Percentiles rank a stretch among this genome's conserved stretches.
Evolutionary conservation across 2,113 vertebrate species (phyloP).

Genomic region (Calonectris borealis): DNA sequence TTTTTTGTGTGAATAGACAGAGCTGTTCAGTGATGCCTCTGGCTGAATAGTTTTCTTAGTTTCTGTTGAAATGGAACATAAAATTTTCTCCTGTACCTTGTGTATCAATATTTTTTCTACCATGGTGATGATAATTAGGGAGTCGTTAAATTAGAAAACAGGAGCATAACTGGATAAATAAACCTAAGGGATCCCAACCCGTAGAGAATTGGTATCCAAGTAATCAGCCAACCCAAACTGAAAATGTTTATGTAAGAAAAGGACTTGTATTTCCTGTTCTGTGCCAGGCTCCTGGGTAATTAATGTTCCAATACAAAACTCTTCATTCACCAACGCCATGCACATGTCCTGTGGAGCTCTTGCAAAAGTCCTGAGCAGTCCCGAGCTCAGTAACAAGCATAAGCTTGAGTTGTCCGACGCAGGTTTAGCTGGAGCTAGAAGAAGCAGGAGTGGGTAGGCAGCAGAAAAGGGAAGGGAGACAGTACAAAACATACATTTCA

Average conservation of each 20-base stretch:
- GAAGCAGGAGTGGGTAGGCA: not conserved
- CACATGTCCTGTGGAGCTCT: not conserved
- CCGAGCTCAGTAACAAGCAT: not conserved
- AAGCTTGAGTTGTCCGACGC: rapidly evolving
- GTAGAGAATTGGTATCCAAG: conserved; percentile 38
- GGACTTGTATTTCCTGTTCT: conserved; percentile 57
- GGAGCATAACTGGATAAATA: conserved; percentile 64
- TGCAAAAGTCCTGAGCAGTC: not conserved
- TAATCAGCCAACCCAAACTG: conserved; percentile 68
- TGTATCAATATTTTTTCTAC: conserved; percentile 64
- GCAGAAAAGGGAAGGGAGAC: not conserved
- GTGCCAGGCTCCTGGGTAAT: conserved; percentile 28
- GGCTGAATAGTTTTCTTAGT: conserved; percentile 3
- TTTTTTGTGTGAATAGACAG: not conserved
- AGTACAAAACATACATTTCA: not conserved
- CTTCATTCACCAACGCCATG: conserved; percentile 5
- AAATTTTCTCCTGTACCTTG: conserved; percentile 30
- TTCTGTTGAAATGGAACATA: conserved; percentile 28
- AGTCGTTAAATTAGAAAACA: conserved; percentile 53
- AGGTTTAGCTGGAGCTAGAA: not conserved
- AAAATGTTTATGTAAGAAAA: conserved; percentile 66
- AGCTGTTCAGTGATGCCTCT: not conserved
- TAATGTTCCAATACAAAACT: conserved; percentile 33
- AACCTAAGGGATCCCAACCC: conserved; percentile 60
- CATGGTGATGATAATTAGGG: conserved; percentile 37